phyloP scores from a whole-genome alignment of 2,888 invertebrate species.

The Ectemnius continuus region DNA sequence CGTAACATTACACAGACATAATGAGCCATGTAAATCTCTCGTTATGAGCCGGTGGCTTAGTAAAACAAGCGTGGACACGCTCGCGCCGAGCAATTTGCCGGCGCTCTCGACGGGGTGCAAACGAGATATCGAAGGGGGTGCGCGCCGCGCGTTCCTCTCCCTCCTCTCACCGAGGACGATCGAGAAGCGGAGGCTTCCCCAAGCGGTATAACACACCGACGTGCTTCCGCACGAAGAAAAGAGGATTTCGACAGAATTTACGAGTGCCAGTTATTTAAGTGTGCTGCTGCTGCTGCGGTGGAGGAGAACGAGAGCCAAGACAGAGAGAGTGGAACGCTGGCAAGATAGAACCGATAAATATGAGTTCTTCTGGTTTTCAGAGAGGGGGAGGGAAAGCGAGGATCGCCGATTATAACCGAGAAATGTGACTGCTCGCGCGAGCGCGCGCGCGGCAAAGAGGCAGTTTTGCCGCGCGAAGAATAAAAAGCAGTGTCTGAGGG shows the following conservation, averaged over 20 bases:
- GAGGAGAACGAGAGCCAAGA: conserved; percentile 17
- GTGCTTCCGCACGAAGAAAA: not conserved
- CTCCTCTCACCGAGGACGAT: too few species aligned
- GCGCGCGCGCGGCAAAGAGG: not conserved
- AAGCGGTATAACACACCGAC: not conserved
- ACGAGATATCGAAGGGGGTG: conserved; percentile 35
- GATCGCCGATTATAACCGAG: conserved; percentile 37
- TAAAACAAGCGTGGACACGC: conserved; percentile 31
- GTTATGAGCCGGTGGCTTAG: conserved; percentile 25
- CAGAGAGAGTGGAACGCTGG: conserved; percentile 16
- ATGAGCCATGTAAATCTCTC: conserved; percentile 38
- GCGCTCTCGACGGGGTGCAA: conserved; percentile 34
- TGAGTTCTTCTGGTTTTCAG: conserved; percentile 32
- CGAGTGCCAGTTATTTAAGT: conserved; percentile 46
- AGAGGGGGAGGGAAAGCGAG: not conserved
- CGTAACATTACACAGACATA: conserved; percentile 20
- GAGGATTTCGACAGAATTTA: conserved; percentile 48
- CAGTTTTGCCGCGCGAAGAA: conserved; percentile 3
- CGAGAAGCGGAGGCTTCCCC: too few species aligned
- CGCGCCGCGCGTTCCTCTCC: too few species aligned
- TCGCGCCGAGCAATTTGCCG: conserved; percentile 29
- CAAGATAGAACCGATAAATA: conserved; percentile 59
- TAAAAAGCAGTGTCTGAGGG: conserved; percentile 7
- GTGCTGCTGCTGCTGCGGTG: conserved; percentile 41
- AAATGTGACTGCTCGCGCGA: not conserved